Evolutionary conservation across 2,888 invertebrate species (phyloP), one percentile per base, ranked within the genome.

Genomic region (Nemotelus nigrinus): DNA sequence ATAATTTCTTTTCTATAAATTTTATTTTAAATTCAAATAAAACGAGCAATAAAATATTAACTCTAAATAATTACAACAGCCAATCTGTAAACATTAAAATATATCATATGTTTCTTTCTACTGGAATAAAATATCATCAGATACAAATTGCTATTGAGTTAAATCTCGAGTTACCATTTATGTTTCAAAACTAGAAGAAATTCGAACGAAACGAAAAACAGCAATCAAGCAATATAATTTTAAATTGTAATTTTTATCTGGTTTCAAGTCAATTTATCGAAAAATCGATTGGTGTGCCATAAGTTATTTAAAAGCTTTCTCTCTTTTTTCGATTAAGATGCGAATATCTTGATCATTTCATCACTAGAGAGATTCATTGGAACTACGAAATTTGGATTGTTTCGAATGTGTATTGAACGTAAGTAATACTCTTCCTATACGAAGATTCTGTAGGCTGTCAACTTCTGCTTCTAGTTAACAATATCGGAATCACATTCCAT

Each of bases 41-140:
- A 74, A 63, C 74, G 39, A 74, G 48, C 74, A 74, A 74, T 74
- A 74, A 60, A 74, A 74, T 74, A 74, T 74, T 50, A 63, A 74
- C 44, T 60, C 41, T 60, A 74, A 74, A 74, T 74, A 74, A 74
- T 74, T 58, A 60, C 63, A 74, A 74, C 60, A 74, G 48, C n/a
- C 41, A 57, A 8, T 71, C 44, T 57, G 71, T 8, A 39, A 71
- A 55, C 48, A 57, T 45, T 58, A 55, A 71, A 71, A 55, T 68
- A 70, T 70, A 70, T 70, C 53, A 70, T 70, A 10, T 45, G 10
- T 10, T 8, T 45, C 48, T 71, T 47, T 58, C 39, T 57, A 58
- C 48, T 68, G 72, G 58, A 72, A 72, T 72, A 72, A 67, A 67
- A 67, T 67, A 67, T n/a, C 39, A 67, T 67, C 67, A 7, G 39